Percentiles rank a stretch among this genome's conserved stretches.
phyloP scores from a whole-genome alignment of 2,888 invertebrate species.

The Siphlonurus alternatus region DNA sequence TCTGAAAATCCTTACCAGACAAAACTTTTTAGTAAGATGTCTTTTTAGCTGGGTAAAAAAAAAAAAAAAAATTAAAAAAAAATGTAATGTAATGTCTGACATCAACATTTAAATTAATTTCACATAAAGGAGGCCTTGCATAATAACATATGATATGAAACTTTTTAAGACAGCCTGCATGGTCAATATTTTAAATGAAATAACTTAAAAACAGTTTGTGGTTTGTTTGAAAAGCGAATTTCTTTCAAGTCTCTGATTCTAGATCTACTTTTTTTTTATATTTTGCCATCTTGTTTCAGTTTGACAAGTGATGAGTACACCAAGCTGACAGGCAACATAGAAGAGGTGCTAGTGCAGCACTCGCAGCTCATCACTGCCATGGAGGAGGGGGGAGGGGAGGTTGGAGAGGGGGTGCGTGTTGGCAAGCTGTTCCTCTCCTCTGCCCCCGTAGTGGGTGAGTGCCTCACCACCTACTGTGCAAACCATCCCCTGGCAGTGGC shows the following conservation, averaged over 20 bases:
- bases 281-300: constrained; percentile 32
- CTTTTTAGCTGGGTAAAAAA: too few species aligned
- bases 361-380: constrained; percentile 60
- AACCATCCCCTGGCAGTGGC: constrained; percentile 90
- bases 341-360: constrained; percentile 72
- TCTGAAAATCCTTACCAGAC: too few species aligned
- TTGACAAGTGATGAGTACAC: constrained; percentile 70
- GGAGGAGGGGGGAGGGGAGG: constrained; percentile 29
- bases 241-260: constrained; percentile 3
- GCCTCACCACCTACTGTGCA: constrained; percentile 78
- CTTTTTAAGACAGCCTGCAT: too few species aligned
- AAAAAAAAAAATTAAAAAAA: too few species aligned
- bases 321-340: constrained; percentile 74
- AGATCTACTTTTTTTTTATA: neutral
- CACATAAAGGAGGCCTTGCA: too few species aligned
- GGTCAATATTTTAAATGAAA: neutral
- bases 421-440: constrained; percentile 81
- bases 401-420: constrained; percentile 33
- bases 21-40: too few species aligned
- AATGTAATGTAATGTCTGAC: too few species aligned
- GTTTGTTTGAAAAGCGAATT: constrained; percentile 4
- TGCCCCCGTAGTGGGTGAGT: constrained; percentile 63
- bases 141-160: too few species aligned
- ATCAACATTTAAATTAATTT: too few species aligned
- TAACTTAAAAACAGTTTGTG: constrained; percentile 4